These are phyloP conservation scores for Periophthalmus modestus DNA, from an alignment of 2,113 vertebrate species.

Conservation along the genomic window DNA sequence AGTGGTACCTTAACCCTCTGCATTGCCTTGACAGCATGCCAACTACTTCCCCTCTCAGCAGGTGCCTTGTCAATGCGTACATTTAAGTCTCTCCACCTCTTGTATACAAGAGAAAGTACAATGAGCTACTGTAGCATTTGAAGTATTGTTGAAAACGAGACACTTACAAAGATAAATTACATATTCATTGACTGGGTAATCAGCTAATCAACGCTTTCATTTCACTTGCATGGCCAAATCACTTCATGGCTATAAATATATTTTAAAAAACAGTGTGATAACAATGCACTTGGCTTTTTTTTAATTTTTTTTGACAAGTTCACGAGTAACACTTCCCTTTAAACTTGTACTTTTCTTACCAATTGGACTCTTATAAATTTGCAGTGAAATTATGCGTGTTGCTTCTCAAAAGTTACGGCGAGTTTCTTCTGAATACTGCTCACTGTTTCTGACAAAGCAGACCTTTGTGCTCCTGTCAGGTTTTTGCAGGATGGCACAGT, in stretches of 20 bases:
- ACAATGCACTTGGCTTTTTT: not conserved
- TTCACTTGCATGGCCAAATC: not conserved
- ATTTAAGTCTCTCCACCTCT: conserved; percentile 32
- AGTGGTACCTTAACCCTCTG: conserved; percentile 39
- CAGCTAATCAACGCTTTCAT: conserved; percentile 18
- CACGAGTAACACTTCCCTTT: not conserved
- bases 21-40: conserved; percentile 45
- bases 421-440: conserved; percentile 21
- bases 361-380: not conserved
- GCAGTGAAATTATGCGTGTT: not conserved
- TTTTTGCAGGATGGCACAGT: conserved; percentile 4
- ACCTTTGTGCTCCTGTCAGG: conserved; percentile 6
- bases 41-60: conserved; percentile 41
- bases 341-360: not conserved
- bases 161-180: conserved; percentile 8
- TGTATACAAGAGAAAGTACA: conserved; percentile 17
- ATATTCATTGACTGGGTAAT: conserved; percentile 22
- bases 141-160: conserved; percentile 8
- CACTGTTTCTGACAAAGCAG: conserved; percentile 34
- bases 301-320: not conserved
- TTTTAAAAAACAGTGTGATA: not conserved
- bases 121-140: conserved; percentile 4
- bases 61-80: conserved; percentile 41
- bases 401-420: not conserved
- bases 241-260: conserved; percentile 2